Percentiles rank a stretch among this genome's conserved stretches.
phyloP scores from a whole-genome alignment of 2,113 vertebrate genomes.

The Tetrax tetrax region DNA sequence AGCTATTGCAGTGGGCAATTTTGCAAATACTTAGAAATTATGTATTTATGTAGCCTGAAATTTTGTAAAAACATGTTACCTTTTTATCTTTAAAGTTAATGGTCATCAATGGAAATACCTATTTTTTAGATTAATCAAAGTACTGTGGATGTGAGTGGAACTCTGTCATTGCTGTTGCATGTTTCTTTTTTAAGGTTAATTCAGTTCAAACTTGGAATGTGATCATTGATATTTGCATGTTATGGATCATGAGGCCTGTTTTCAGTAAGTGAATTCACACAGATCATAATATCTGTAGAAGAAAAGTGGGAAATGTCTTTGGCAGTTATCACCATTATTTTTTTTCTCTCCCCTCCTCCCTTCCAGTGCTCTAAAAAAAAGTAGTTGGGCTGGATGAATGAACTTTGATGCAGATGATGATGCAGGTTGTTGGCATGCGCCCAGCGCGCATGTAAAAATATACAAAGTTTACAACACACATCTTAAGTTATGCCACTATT shows the following conservation, averaged over 20 bases:
- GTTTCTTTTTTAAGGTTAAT: conserved; percentile 21
- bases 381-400: neutral
- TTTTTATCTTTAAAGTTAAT: neutral
- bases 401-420: neutral
- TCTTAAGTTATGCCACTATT: neutral
- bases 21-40: neutral
- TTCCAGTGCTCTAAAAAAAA: neutral
- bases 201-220: neutral
- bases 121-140: neutral
- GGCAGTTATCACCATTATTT: neutral
- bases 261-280: neutral
- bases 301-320: neutral
- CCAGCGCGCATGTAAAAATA: neutral
- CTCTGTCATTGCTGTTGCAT: neutral
- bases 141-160: neutral
- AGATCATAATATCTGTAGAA: neutral
- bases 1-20: neutral
- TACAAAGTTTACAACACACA: neutral
- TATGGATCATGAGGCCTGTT: neutral
- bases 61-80: neutral
- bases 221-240: conserved; percentile 29
- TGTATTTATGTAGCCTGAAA: neutral
- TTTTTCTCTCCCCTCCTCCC: neutral
- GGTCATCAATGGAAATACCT: neutral
- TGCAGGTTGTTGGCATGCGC: neutral